phyloP scores from a whole-genome alignment of 53 echinoderm and acorn worm genomes.

The Crossaster papposus region DNA sequence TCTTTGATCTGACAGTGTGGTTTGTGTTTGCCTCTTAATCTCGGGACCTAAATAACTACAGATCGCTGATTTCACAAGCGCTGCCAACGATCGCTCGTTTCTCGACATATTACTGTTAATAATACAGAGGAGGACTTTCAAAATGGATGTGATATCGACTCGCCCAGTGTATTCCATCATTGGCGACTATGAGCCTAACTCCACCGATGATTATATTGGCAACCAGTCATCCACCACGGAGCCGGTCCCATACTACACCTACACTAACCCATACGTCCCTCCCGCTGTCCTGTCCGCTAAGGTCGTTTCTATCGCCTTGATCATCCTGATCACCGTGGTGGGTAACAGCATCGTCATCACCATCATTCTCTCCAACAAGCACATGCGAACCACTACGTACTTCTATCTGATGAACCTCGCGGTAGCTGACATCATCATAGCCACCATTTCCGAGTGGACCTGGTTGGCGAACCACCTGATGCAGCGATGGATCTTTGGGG shows the following conservation, averaged over 20 bases:
- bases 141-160: neutral
- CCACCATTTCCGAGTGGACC: slow-evolving; percentile 79
- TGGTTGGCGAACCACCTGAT: slow-evolving; percentile 59
- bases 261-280: slow-evolving; percentile 13
- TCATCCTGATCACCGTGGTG: slow-evolving; percentile 71
- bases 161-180: slow-evolving; percentile 15
- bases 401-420: slow-evolving; percentile 91
- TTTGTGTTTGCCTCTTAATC: neutral
- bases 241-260: neutral
- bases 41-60: neutral
- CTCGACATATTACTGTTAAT: too few species aligned
- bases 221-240: neutral
- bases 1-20: neutral
- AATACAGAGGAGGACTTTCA: neutral
- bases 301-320: slow-evolving; percentile 62
- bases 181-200: neutral
- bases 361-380: slow-evolving; percentile 86
- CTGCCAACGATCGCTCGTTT: neutral
- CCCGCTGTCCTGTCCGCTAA: slow-evolving; percentile 64
- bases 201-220: neutral
- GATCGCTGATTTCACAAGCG: neutral
- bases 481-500: slow-evolving; percentile 80
- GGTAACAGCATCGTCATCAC: slow-evolving; percentile 85
- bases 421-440: slow-evolving; percentile 82
- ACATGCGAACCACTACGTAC: slow-evolving; percentile 89